Base-by-base conservation (phyloP, 2,113 vertebrate species). In the Atlantisia rogersi region DNA sequence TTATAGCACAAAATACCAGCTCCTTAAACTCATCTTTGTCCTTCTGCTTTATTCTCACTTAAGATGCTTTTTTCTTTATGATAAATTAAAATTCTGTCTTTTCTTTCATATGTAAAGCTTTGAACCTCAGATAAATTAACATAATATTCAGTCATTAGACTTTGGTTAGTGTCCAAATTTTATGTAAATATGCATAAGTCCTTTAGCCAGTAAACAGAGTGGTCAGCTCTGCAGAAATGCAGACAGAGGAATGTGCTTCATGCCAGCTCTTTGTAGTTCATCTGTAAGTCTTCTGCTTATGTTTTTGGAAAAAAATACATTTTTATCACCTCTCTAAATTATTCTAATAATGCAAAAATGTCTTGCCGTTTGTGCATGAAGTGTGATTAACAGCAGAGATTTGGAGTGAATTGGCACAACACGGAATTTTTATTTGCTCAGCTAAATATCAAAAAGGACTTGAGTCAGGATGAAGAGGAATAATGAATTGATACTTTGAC, bases 131-230 rank as follows among this genome's bases (percentile, higher is more conserved):
- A 95, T 93, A 97, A 96, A 95, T 97, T 95, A 97, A 96, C 86
- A 95, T 96, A 93, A 93, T 94, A 63, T 92, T 90, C 59, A 86
- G 24, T 94, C 90, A 95, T 97, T 96, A 96, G 89, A 42, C 59
- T 96, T 96, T 97, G 92, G 92, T 94, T 97, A 95, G 84, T 93
- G 88, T 95, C 90, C 89, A 97, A 94, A 93, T 96, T 96, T 80
- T 96, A 92, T 92, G 90, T 95, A 94, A 96, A 94, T 75, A 95
- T 93, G 94, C 76, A 91, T 95, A 94, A 96, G 77, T 80, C n/a
- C 68, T 82, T 79, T 29, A 62, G 35, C 32, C 24, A 76, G 58
- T 80, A 80, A 75, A 60, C 24, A 76, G 68, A 76, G 31, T 19
- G 76, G 58, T 71, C 74, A 80, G 25, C 48, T 86, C 71, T 83